Evolutionary conservation across 2,113 vertebrate genomes (phyloP).

Genomic region (Felis chaus): DNA sequence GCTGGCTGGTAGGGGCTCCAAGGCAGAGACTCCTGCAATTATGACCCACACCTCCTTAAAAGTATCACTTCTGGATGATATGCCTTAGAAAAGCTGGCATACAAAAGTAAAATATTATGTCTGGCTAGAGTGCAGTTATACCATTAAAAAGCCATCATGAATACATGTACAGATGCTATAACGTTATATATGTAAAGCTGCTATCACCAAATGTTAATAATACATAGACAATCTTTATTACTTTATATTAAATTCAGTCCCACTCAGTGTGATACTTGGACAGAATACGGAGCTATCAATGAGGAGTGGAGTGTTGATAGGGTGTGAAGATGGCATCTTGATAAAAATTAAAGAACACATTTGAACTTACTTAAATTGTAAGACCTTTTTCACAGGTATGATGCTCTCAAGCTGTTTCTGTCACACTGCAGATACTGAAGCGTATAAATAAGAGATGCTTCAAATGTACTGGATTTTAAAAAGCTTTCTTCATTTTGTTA

Average conservation of each 20-base stretch:
- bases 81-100: background rate
- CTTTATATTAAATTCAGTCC: conserved; percentile 63
- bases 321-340: conserved; percentile 68
- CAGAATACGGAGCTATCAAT: conserved; percentile 57
- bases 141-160: background rate
- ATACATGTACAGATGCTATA: background rate
- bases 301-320: conserved; percentile 51
- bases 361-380: conserved; percentile 68
- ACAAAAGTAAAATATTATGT: background rate
- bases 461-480: background rate
- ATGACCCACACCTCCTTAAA: background rate
- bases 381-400: conserved; percentile 51
- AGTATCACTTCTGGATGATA: background rate
- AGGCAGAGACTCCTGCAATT: background rate
- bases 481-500: background rate
- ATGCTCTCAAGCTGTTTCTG: conserved; percentile 11
- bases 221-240: conserved; percentile 65
- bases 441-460: background rate
- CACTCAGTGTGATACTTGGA: conserved; percentile 69
- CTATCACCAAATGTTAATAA: conserved; percentile 71
- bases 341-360: conserved; percentile 70
- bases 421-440: conserved; percentile 39
- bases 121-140: background rate
- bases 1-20: background rate
- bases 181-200: background rate